Conservation (phyloP, 2,113 vertebrate species). For the Riparia riparia region DNA sequence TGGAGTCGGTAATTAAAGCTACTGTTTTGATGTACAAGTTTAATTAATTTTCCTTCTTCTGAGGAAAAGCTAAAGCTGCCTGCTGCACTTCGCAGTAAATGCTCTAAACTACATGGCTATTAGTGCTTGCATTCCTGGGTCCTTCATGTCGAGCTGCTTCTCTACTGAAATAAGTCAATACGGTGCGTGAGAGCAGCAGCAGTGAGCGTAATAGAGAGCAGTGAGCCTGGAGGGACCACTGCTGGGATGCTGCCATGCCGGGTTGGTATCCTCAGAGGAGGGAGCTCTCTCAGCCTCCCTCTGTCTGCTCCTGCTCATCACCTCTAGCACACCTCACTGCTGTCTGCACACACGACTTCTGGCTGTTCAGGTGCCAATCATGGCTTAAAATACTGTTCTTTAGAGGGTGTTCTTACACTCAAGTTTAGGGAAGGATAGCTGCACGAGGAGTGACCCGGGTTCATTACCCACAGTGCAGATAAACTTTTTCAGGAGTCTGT, state of each 20-base stretch:
- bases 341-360: background rate
- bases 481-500: background rate
- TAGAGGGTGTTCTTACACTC: background rate
- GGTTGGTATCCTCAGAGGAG: fast-evolving
- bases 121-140: background rate
- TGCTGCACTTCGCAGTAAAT: background rate
- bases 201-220: background rate
- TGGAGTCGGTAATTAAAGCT: background rate
- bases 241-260: background rate
- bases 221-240: background rate
- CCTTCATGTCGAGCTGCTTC: background rate
- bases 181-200: background rate
- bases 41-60: background rate
- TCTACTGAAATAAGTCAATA: background rate
- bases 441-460: background rate
- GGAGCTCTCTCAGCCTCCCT: background rate
- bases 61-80: background rate
- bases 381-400: background rate
- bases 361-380: background rate
- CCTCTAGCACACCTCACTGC: background rate
- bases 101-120: background rate
- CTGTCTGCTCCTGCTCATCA: background rate
- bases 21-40: background rate
- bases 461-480: background rate
- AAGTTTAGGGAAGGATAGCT: background rate